Conservation (phyloP, 2,797 vertebrate genomes). For the Scolopax rusticola region DNA sequence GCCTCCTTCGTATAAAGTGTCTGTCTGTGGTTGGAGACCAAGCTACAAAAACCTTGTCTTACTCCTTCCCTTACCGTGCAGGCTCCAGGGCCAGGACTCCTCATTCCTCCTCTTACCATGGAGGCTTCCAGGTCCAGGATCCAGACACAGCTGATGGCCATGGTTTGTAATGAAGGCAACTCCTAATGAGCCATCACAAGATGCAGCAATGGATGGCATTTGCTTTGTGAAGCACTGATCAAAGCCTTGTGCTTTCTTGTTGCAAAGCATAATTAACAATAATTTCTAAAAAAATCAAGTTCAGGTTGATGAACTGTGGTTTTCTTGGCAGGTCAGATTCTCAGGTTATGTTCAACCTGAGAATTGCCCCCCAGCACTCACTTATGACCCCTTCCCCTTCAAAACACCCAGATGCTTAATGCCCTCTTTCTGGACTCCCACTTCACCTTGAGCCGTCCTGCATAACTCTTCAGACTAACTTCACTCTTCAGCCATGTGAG, state of each 20-base stretch:
- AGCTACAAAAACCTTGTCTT: neutral
- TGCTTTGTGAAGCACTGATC: conserved; percentile 9
- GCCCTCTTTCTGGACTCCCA: neutral
- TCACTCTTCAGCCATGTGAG: neutral
- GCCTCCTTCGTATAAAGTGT: neutral
- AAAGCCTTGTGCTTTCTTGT: neutral
- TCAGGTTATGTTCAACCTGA: neutral
- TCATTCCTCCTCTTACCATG: neutral
- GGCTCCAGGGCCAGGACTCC: neutral
- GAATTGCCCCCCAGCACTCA: accelerated
- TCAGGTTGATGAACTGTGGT: neutral
- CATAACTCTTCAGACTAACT: neutral
- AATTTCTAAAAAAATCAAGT: neutral
- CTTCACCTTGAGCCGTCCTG: neutral
- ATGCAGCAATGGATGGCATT: neutral
- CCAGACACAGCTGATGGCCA: neutral
- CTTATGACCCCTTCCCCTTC: accelerated
- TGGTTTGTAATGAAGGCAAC: neutral
- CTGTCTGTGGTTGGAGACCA: neutral
- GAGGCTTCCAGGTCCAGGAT: neutral
- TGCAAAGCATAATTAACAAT: neutral
- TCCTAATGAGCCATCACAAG: neutral
- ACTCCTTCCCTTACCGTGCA: neutral
- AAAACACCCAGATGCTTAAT: neutral
- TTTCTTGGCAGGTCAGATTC: neutral